Evolutionary conservation across 2,113 vertebrate genomes (phyloP).

Genomic region (Leucopternis melanops): DNA sequence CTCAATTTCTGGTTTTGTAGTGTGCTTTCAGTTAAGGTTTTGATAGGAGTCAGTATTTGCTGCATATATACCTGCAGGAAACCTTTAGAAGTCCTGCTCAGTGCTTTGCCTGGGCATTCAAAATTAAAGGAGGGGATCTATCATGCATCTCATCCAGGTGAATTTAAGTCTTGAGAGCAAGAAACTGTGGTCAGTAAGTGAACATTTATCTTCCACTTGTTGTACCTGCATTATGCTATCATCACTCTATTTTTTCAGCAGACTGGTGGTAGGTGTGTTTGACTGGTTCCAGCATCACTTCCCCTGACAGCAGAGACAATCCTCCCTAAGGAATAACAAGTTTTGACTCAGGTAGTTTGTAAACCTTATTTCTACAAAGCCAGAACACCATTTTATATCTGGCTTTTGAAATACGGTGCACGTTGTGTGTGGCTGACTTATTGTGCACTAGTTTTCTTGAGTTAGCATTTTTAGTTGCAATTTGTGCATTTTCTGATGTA

Average conservation of each 20-base stretch:
- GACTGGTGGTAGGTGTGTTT: background rate
- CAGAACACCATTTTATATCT: background rate
- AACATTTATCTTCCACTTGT: background rate
- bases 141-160: background rate
- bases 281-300: background rate
- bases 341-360: background rate
- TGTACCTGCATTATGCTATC: background rate
- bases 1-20: background rate
- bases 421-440: background rate
- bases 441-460: background rate
- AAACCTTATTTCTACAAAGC: background rate
- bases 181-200: background rate
- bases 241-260: background rate
- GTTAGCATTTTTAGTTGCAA: background rate
- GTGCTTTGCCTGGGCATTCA: background rate
- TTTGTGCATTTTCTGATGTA: background rate
- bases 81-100: background rate
- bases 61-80: background rate
- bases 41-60: background rate
- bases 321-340: background rate
- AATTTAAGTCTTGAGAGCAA: background rate
- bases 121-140: background rate
- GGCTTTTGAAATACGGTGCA: background rate
- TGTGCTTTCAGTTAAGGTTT: background rate
- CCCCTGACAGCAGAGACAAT: background rate